Evolutionary conservation across 2,888 invertebrate genomes (phyloP).

Genomic region (Leptogaster cylindrica): DNA sequence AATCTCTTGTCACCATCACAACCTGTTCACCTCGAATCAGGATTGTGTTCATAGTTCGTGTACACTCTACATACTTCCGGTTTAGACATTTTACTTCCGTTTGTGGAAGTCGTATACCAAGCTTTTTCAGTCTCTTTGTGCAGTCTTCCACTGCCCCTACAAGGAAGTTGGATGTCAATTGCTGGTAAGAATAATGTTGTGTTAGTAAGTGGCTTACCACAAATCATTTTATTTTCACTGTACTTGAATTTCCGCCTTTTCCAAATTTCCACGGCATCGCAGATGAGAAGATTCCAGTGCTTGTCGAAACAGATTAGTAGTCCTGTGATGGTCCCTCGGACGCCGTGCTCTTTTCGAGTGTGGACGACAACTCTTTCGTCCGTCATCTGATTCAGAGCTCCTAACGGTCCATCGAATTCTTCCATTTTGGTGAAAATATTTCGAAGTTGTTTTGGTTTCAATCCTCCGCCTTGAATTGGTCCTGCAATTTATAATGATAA

Average conservation of each 20-base stretch:
- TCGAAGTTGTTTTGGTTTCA: slow-evolving; percentile 52
- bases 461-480: slow-evolving; percentile 51
- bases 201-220: slow-evolving; percentile 14
- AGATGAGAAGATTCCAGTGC: slow-evolving; percentile 89
- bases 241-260: slow-evolving; percentile 65
- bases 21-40: slow-evolving; percentile 81
- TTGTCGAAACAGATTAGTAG: slow-evolving; percentile 88
- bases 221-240: slow-evolving; percentile 53
- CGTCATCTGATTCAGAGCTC: slow-evolving; percentile 63
- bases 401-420: slow-evolving; percentile 67
- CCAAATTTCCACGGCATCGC: slow-evolving; percentile 84
- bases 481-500: too few species aligned
- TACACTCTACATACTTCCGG: slow-evolving; percentile 71
- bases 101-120: slow-evolving; percentile 65
- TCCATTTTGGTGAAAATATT: slow-evolving; percentile 67
- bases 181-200: too few species aligned
- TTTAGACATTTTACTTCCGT: slow-evolving; percentile 67
- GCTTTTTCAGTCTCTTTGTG: slow-evolving; percentile 60
- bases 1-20: slow-evolving; percentile 63
- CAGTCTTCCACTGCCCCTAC: slow-evolving; percentile 53
- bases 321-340: slow-evolving; percentile 81
- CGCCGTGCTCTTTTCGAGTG: slow-evolving; percentile 73
- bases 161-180: too few species aligned
- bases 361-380: slow-evolving; percentile 58
- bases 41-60: slow-evolving; percentile 71